Evolutionary conservation across 2,888 invertebrate genomes (phyloP).

Genomic region (Corbicula japonica): DNA sequence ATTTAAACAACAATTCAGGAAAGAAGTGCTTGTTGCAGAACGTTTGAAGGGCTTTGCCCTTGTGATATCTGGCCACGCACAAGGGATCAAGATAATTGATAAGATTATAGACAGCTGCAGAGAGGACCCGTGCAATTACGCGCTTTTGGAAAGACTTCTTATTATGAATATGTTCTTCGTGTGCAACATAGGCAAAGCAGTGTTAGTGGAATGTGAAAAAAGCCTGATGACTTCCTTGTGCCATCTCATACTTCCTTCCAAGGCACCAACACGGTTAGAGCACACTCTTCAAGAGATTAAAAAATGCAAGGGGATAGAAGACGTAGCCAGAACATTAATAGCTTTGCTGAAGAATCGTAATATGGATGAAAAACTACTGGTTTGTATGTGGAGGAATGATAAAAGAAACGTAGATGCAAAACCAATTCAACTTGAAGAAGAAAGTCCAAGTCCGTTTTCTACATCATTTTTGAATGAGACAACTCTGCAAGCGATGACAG

Average conservation of each 20-base stretch:
- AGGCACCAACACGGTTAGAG: slow-evolving; percentile 57
- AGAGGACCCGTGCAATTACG: slow-evolving; percentile 14
- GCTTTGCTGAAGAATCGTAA: slow-evolving; percentile 51
- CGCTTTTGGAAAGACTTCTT: slow-evolving; percentile 67
- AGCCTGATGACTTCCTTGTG: slow-evolving; percentile 51
- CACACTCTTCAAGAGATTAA: slow-evolving; percentile 44
- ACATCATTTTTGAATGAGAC: slow-evolving; percentile 15
- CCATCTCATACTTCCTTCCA: slow-evolving; percentile 37
- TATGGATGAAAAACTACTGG: slow-evolving; percentile 46
- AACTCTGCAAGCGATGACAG: slow-evolving; percentile 31
- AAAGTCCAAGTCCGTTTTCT: slow-evolving; percentile 3
- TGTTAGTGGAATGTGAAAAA: slow-evolving; percentile 31
- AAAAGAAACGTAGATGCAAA: slow-evolving; percentile 12
- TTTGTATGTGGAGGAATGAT: slow-evolving; percentile 59
- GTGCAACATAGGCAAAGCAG: slow-evolving; percentile 61
- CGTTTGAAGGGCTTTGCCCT: slow-evolving; percentile 32
- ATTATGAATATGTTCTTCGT: slow-evolving; percentile 60
- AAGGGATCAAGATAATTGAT: slow-evolving; percentile 32
- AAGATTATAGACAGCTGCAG: slow-evolving; percentile 14
- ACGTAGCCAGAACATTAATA: slow-evolving; percentile 48
- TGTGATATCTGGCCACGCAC: slow-evolving; percentile 29
- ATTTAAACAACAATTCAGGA: neutral
- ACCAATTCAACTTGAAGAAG: slow-evolving; percentile 2
- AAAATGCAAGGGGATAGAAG: slow-evolving; percentile 52
- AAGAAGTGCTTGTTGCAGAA: slow-evolving; percentile 22